These are phyloP conservation scores for Tricholaema leucomelas DNA, from an alignment of 2,113 vertebrate species.

Conservation along the genomic window DNA sequence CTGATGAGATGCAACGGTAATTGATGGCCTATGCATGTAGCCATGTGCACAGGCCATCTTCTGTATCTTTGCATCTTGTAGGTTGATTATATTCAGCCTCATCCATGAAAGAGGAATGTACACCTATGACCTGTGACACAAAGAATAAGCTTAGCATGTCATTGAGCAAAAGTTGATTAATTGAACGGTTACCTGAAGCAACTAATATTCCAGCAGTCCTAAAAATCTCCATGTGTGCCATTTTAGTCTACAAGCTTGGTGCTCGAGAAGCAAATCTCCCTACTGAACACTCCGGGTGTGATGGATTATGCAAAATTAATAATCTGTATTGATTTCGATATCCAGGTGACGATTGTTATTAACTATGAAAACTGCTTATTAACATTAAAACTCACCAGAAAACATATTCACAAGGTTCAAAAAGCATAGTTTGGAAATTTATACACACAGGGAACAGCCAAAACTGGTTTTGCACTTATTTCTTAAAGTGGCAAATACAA, in stretches of 20 bases:
- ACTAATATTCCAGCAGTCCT: neutral
- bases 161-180: neutral
- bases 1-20: neutral
- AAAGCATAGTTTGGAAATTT: too few relatives aligned
- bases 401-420: too few relatives aligned
- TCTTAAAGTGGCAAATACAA: too few relatives aligned
- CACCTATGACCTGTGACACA: neutral
- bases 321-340: too few relatives aligned
- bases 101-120: neutral
- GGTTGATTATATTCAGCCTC: neutral
- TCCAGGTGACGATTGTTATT: too few relatives aligned
- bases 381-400: too few relatives aligned
- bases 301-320: too few relatives aligned
- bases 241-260: neutral
- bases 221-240: neutral
- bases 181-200: neutral
- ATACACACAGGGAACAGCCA: too few relatives aligned
- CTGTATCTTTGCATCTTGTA: neutral
- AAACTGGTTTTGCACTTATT: too few relatives aligned
- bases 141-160: neutral
- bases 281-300: too few relatives aligned
- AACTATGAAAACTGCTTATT: too few relatives aligned
- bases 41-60: neutral
- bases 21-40: neutral
- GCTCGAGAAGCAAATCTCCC: neutral